Evolutionary conservation across 2,888 invertebrate species (phyloP), one percentile per base, ranked within the genome.

Genomic region (Chorisops tibialis): DNA sequence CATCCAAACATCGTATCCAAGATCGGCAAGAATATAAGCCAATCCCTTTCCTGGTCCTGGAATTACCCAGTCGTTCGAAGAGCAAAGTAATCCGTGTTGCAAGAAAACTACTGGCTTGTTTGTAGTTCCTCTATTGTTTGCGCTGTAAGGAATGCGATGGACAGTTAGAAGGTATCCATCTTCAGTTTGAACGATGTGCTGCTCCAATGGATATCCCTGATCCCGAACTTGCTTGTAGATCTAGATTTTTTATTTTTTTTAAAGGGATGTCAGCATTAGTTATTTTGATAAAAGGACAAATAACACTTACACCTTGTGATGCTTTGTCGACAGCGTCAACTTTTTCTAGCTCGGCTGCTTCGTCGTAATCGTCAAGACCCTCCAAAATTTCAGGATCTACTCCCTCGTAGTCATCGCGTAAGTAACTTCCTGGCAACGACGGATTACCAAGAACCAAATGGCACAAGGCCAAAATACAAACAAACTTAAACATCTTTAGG

Each of bases 1-100:
- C 74, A 93, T 73, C 93, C 93, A 93, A 0, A 89, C 88, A 67
- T 89, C 89, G 67, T 82, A 88, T 2, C 87, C 88, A 66, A 80
- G 80, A 69, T 88, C 87, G 2, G 87, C 85, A 19, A 88, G 71
- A 66, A 76, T 71, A 50, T 74, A 76, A 1, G 75, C 75, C 30
- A 76, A 63, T 2, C 83, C 81, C 0, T 83, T 80, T 38, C 84
- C 82, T 1, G 87, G 87, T 0, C 87, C 86, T 74, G 87, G 85
- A 43, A 89, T 74, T 3, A 93, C 80, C 83, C 87, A 93, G 70
- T 87, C 85, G 7, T 87, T 84, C 0, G 91, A 87, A 11, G 87
- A 86, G 21, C 84, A 84, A 1, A 91, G 73, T 1, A 94, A 77
- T 0, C 93, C 89, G 68, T 88, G 88, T 79, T 86, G 82, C 21